These are phyloP conservation scores for Beaufortia kweichowensis DNA, from an alignment of 2,113 vertebrate species.

Conservation along the genomic window DNA sequence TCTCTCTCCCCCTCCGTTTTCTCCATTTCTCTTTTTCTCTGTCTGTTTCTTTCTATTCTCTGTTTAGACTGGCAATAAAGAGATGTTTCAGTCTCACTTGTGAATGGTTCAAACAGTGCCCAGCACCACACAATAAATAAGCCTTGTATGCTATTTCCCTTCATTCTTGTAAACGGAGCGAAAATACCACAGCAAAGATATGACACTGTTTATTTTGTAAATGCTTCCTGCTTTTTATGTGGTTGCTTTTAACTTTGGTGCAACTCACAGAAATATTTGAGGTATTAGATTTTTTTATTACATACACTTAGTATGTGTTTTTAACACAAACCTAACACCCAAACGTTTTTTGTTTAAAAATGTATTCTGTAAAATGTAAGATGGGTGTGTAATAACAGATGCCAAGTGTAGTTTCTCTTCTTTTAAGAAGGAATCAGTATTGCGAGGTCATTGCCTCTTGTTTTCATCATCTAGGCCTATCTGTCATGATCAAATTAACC, in stretches of 20 bases:
- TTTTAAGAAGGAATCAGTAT: background rate
- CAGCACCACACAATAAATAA: conserved; percentile 20
- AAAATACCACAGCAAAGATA: background rate
- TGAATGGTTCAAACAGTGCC: conserved; percentile 15
- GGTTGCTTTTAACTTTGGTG: background rate
- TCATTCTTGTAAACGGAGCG: background rate
- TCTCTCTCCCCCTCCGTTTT: conserved; percentile 34
- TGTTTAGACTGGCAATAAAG: conserved; percentile 35
- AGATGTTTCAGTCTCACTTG: conserved; percentile 34
- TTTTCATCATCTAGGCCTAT: conserved; percentile 30
- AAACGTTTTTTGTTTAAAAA: no score
- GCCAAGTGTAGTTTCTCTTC: no score
- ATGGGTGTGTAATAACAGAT: no score
- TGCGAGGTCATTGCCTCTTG: background rate
- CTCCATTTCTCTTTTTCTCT: background rate
- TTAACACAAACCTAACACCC: no score
- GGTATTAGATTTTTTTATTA: no score
- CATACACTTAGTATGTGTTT: no score
- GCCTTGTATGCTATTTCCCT: background rate
- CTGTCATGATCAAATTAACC: background rate
- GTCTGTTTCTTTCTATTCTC: conserved; percentile 1
- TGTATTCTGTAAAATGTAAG: no score
- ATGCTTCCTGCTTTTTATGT: background rate
- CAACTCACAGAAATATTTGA: no score
- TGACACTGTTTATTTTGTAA: no score